Evolutionary conservation across 2,113 vertebrate species (phyloP).

Genomic region (Otis tarda): DNA sequence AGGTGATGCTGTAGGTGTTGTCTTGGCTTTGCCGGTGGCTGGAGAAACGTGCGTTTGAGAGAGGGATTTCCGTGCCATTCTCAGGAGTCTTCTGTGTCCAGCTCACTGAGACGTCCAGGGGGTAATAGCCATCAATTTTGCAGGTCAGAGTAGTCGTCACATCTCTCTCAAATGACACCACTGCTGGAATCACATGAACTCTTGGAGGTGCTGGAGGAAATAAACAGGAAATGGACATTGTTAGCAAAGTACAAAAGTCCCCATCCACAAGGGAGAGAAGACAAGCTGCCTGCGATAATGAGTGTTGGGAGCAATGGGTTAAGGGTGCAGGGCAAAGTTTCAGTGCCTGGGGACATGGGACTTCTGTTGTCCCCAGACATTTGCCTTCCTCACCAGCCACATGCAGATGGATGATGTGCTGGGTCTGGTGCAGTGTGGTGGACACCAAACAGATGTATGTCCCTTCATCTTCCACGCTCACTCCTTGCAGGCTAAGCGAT

Average conservation of each 20-base stretch:
- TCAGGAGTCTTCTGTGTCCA: constrained; percentile 50
- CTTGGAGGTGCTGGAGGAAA: constrained; percentile 45
- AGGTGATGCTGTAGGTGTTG: constrained; percentile 79
- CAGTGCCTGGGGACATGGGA: background rate
- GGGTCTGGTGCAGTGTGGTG: constrained; percentile 67
- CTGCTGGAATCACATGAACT: background rate
- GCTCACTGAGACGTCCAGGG: constrained; percentile 41
- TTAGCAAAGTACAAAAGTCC: background rate
- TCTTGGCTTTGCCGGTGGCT: constrained; percentile 79
- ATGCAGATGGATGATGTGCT: constrained; percentile 78
- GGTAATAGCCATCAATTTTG: constrained; percentile 61
- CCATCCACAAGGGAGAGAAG: background rate
- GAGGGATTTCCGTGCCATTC: background rate
- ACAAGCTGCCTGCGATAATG: background rate
- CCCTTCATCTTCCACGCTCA: constrained; percentile 78
- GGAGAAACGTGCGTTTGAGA: constrained; percentile 68
- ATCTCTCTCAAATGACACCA: background rate
- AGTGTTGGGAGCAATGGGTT: background rate
- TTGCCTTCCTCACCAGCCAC: constrained; percentile 72
- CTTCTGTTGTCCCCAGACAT: background rate
- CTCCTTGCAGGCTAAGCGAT: constrained; percentile 70
- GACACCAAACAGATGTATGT: constrained; percentile 80
- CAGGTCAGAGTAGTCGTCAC: constrained; percentile 24
- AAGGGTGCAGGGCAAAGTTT: background rate
- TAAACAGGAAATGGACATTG: background rate